Conservation (phyloP, 1,140 invertebrate genomes). For the Cotesia glomerata region DNA sequence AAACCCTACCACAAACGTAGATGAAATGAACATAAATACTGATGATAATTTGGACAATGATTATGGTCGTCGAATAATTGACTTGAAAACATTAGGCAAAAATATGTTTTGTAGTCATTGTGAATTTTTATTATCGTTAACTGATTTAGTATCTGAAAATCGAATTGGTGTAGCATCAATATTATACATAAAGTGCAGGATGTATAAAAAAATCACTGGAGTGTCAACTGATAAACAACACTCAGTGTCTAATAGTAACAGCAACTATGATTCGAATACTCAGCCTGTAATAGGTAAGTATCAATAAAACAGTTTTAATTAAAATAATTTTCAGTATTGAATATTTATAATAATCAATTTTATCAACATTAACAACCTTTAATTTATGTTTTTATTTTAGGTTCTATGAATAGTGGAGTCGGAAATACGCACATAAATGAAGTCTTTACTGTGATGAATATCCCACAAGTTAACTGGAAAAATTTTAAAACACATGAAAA, state of each 20-base stretch:
- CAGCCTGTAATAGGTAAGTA: constrained; percentile 17
- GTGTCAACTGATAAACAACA: constrained; percentile 20
- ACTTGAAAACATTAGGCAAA: constrained; percentile 7
- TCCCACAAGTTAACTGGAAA: constrained; percentile 22
- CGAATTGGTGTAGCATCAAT: constrained; percentile 18
- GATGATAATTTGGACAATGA: neutral
- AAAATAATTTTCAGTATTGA: constrained; percentile 9
- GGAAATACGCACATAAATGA: constrained; percentile 32
- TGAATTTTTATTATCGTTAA: constrained; percentile 4
- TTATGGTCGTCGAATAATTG: constrained; percentile 19
- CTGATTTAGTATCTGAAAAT: constrained; percentile 7
- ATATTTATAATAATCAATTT: constrained; percentile 1
- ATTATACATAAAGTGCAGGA: constrained; percentile 10
- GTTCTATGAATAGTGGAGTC: constrained; percentile 26
- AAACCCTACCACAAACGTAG: neutral
- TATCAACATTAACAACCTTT: neutral
- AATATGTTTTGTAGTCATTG: constrained; percentile 20
- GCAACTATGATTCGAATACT: constrained; percentile 18
- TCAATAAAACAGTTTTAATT: constrained; percentile 15
- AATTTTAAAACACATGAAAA: constrained; percentile 30
- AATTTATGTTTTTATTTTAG: constrained; percentile 12
- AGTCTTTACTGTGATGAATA: constrained; percentile 11
- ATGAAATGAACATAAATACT: neutral
- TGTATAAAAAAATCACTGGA: neutral
- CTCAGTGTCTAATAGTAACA: neutral